Conservation (phyloP, 2,113 vertebrate species). For the Centropristis striata region DNA sequence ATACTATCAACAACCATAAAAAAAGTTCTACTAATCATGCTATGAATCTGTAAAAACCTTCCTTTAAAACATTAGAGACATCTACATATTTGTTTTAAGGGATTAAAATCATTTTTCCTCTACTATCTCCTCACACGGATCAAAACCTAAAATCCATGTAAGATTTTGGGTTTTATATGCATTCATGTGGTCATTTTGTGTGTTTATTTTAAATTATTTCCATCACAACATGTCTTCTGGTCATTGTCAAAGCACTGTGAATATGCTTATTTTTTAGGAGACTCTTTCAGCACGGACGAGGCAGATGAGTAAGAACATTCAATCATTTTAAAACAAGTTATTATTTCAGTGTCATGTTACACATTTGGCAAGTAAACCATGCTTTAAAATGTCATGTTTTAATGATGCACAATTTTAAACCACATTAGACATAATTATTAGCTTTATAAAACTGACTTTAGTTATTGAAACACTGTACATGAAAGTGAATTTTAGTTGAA, state of each 20-base stretch:
- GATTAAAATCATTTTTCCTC: background rate
- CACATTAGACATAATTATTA: background rate
- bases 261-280: no score
- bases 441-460: background rate
- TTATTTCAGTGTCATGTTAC: background rate
- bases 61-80: background rate
- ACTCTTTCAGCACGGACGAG: slow-evolving; percentile 9
- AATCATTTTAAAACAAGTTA: background rate
- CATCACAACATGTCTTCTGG: background rate
- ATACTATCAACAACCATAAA: no score
- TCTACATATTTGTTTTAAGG: no score
- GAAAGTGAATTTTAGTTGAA: background rate
- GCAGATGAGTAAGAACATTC: slow-evolving; percentile 21
- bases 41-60: no score
- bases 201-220: background rate
- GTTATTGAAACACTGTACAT: background rate
- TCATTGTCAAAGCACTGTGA: background rate
- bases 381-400: background rate
- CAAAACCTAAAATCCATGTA: background rate
- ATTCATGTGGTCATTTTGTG: background rate
- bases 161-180: background rate
- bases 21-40: no score
- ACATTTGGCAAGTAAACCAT: background rate
- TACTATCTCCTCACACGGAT: background rate
- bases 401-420: background rate